Conservation (phyloP, 2,113 vertebrate genomes). For the Ammodytes dubius region DNA sequence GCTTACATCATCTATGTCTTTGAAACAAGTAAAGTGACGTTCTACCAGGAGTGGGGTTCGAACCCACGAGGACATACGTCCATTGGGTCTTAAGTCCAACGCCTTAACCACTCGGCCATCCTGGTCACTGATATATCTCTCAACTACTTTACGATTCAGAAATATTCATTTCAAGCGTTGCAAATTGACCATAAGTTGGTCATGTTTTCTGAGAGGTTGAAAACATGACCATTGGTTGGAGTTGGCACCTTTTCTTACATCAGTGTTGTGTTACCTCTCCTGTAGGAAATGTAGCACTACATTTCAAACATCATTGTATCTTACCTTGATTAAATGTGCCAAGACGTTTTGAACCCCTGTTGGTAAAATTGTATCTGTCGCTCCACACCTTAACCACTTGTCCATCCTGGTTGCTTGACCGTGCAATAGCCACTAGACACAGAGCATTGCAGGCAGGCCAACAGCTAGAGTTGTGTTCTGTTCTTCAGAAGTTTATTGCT, state of each 20-base stretch:
- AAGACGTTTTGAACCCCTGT: not conserved
- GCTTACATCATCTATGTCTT: no score
- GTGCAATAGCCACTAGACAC: no score
- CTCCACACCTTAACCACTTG: not conserved
- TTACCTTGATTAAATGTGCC: no score
- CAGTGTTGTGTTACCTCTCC: no score
- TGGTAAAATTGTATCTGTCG: not conserved
- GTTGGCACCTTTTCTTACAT: no score
- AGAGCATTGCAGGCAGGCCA: not conserved
- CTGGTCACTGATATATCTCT: not conserved
- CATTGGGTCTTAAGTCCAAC: constrained; percentile 42
- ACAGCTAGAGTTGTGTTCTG: not conserved
- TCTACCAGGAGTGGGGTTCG: constrained; percentile 21
- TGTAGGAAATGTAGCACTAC: no score
- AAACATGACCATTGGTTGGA: no score
- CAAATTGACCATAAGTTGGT: no score
- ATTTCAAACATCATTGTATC: no score
- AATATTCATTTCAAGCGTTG: no score
- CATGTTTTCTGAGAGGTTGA: no score
- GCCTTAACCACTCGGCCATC: constrained; percentile 40
- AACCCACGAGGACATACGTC: not conserved
- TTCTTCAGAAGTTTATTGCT: not conserved
- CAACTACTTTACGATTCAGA: no score
- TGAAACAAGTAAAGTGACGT: not conserved
- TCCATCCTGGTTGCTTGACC: not conserved